A percentile compares a stretch with the other conserved stretches of the same genome.
phyloP scores from a whole-genome alignment of 2,888 invertebrate genomes.

The Rugalucina vietnamica region DNA sequence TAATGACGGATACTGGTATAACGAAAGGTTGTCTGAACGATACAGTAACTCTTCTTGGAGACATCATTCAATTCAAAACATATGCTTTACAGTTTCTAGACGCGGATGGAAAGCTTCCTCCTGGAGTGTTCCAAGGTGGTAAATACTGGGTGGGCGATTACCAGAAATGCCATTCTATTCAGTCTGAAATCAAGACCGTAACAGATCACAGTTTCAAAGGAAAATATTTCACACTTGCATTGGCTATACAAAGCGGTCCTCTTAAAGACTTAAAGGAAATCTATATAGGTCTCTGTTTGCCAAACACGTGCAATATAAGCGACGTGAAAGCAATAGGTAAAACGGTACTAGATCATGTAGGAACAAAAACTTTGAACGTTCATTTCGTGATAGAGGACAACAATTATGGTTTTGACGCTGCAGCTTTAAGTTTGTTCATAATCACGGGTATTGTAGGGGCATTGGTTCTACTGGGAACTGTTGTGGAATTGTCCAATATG shows the following conservation, averaged over 20 bases:
- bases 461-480: neutral
- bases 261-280: neutral
- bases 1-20: neutral
- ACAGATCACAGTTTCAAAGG: constrained; percentile 24
- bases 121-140: constrained; percentile 39
- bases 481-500: neutral
- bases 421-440: neutral
- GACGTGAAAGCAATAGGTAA: neutral
- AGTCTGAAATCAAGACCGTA: neutral
- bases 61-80: neutral
- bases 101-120: constrained; percentile 33
- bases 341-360: neutral
- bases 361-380: neutral
- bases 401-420: neutral
- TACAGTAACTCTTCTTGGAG: constrained; percentile 26
- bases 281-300: constrained; percentile 43
- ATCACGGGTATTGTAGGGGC: neutral
- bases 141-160: constrained; percentile 42
- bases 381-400: neutral
- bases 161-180: constrained; percentile 35
- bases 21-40: constrained; percentile 33
- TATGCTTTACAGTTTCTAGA: constrained; percentile 35
- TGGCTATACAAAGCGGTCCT: neutral
- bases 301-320: constrained; percentile 31
- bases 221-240: constrained; percentile 34